These are phyloP conservation scores for Xyrauchen texanus DNA, from an alignment of 2,113 vertebrate genomes.

Conservation along the genomic window DNA sequence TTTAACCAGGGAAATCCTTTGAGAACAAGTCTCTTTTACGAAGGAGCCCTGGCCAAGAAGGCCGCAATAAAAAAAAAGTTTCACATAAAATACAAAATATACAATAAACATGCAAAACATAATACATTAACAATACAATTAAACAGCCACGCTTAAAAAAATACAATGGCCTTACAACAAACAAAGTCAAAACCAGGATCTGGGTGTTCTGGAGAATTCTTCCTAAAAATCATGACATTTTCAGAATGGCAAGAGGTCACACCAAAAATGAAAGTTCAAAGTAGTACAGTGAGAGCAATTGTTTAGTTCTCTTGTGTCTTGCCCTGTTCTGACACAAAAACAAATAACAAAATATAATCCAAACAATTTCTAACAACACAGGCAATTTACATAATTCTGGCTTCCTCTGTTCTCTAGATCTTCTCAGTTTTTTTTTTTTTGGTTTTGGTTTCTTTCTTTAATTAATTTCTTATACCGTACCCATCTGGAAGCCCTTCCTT, in stretches of 20 bases:
- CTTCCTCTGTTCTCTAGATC: constrained; percentile 58
- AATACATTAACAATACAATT: too few relatives aligned
- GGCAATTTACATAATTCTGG: constrained; percentile 69
- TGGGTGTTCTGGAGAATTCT: constrained; percentile 4
- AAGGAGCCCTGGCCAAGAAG: too few relatives aligned
- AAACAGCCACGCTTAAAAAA: too few relatives aligned
- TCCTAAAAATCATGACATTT: background rate
- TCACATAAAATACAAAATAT: too few relatives aligned
- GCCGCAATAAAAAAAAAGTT: too few relatives aligned
- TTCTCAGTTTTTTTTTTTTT: constrained; percentile 55
- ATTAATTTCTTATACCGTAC: constrained; percentile 50
- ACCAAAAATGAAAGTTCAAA: background rate
- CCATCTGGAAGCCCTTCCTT: constrained; percentile 46
- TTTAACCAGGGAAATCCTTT: too few relatives aligned
- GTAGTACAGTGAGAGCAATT: background rate
- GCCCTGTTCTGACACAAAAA: background rate
- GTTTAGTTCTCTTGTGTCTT: background rate
- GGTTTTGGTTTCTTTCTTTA: constrained; percentile 57
- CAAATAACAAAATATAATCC: constrained; percentile 55
- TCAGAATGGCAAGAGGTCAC: background rate
- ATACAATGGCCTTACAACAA: too few relatives aligned
- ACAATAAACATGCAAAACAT: too few relatives aligned
- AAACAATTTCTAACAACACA: constrained; percentile 56
- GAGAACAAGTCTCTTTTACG: too few relatives aligned
- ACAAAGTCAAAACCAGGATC: too few relatives aligned